These are phyloP conservation scores for Triops longicaudatus DNA, from an alignment of 1,140 invertebrate species.

Conservation along the genomic window DNA sequence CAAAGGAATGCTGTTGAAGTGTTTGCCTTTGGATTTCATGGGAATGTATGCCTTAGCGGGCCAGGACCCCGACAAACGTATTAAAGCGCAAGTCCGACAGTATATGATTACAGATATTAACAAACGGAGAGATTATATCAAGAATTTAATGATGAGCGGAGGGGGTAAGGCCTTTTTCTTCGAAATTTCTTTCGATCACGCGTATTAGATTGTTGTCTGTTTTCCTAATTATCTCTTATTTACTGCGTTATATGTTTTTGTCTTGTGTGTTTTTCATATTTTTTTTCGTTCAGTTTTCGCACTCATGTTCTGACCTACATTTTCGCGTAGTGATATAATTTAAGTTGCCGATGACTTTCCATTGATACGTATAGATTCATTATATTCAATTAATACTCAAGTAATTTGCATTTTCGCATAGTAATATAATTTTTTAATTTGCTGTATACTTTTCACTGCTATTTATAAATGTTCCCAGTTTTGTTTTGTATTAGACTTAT, in stretches of 20 bases:
- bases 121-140: slow-evolving; percentile 82
- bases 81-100: slow-evolving; percentile 46
- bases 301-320: too few relatives aligned
- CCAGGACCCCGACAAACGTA: slow-evolving; percentile 68
- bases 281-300: too few relatives aligned
- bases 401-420: too few relatives aligned
- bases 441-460: too few relatives aligned
- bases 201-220: background rate
- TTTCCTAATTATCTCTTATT: slow-evolving; percentile 3
- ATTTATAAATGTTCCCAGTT: too few relatives aligned
- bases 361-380: too few relatives aligned
- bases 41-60: slow-evolving; percentile 83
- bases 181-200: background rate
- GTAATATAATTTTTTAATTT: too few relatives aligned
- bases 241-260: too few relatives aligned
- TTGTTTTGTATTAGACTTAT: too few relatives aligned
- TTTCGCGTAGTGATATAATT: too few relatives aligned
- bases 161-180: slow-evolving; percentile 38
- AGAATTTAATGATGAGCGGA: slow-evolving; percentile 56
- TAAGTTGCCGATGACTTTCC: too few relatives aligned
- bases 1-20: slow-evolving; percentile 60
- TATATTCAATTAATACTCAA: too few relatives aligned
- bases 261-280: slow-evolving; percentile 29
- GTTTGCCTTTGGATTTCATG: slow-evolving; percentile 93
- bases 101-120: slow-evolving; percentile 79